Evolutionary conservation across 2,888 invertebrate species (phyloP), one percentile per base, ranked within the genome.

Genomic region (Arenicola marina): DNA sequence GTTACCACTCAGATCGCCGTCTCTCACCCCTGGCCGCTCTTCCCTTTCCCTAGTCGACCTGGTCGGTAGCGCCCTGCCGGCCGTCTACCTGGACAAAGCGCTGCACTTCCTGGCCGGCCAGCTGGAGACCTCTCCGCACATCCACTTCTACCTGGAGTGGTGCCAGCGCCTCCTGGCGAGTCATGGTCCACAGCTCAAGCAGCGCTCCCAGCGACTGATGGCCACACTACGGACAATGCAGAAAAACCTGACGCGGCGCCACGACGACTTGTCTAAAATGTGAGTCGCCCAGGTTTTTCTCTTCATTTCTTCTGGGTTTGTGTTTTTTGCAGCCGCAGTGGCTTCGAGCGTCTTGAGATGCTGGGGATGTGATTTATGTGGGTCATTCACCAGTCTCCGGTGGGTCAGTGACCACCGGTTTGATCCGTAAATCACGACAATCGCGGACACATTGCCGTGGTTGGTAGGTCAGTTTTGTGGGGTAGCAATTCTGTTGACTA

Each of bases 91-190:
- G 0, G 90, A 91, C 76, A 88, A 91, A 34, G 83, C 93, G 29
- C 84, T 96, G 18, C 85, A 86, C 64, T 89, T 90, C 72, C 76
- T 95, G 44, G 89, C 91, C 0, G 71, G 74, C 29, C 87, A 90
- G 55, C 80, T 97, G 28, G 93, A 92, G 72, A 87, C 86, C 34
- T 91, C 93, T 1, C 86, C 88, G 0, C 96, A 97, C 78, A 78
- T 98, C 46, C 93, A 97, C 76, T 95, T 93, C 78, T 92, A 97
- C 78, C 85, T 95, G 43, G 69, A 63, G 32, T 96, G 95, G 95
- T 86, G 89, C 44, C 87, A 89, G 72, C 84, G 85, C 21, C 80
- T 94, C 1, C 81, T 96, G 43, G 89, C 88, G 0, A 81, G 84
- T 38, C 89, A 90, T 77, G 89, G 90, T 2, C 76, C 80, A 31